Base-by-base conservation (phyloP, 2,113 vertebrate species). In the Ammodramus savannarum region DNA sequence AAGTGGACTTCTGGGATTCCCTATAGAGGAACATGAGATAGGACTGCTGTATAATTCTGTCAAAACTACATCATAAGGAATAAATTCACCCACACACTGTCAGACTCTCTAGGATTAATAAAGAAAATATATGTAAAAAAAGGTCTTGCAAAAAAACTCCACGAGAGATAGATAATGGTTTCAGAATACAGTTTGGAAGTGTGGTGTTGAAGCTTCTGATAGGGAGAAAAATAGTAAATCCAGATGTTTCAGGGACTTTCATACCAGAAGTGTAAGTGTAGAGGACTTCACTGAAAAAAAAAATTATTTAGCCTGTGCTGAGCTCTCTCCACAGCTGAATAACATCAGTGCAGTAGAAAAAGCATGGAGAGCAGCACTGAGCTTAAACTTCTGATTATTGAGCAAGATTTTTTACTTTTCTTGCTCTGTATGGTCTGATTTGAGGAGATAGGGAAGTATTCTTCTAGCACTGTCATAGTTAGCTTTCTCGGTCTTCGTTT, bases 131-230 rank as follows among this genome's bases (percentile, higher is more conserved):
- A 1, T 22, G 27, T 19, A 38, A 31, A 57, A 38, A 51, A 38
- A 32, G 4, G 34, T 57, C 34, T 48, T 85, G 22, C 10, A 49
- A 34, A 49, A 57, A 66, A 66, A 8, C 2, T 2, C 0, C 14
- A n/a, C 5, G n/a, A 73, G 0, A 0, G 41, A 75, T 36, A 57
- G 16, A 41, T 9, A 75, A 34, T 16, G 10, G 25, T 58, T 49
- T 85, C 43, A 75, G 13, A 31, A 31, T 41, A 18, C 13, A 49
- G 23, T 4, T 65, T 85, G 16, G 31, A 75, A 75, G 6, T 49
- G 7, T 34, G 34, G 23, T 48, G 16, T 34, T 39, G 19, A 77
- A 27, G 26, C 6, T 41, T 41, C 57, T 49, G 13, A 62, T 16
- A 41, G 36, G 17, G 29, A 77, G 17, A 51, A 77, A 62, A 77